Evolutionary conservation across 2,113 vertebrate genomes (phyloP).

Genomic region (Ptyas mucosa): DNA sequence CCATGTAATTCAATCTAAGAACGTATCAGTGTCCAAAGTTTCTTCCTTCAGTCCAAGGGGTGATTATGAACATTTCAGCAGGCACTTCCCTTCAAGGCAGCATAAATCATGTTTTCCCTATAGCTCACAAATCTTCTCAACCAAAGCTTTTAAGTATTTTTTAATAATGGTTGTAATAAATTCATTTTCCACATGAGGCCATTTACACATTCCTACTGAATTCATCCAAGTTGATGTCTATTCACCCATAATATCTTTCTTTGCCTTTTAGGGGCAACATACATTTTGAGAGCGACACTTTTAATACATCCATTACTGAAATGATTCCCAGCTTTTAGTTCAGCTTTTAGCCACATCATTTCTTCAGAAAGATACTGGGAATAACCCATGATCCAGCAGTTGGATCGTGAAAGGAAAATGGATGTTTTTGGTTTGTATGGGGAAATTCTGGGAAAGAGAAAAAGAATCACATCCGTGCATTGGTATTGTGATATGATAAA

Average conservation of each 20-base stretch:
- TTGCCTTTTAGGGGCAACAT: neutral
- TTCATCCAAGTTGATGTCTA: neutral
- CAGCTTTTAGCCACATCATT: neutral
- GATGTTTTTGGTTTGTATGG: neutral
- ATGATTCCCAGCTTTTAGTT: neutral
- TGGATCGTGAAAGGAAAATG: neutral
- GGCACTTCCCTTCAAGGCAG: neutral
- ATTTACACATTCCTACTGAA: neutral
- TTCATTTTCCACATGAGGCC: neutral
- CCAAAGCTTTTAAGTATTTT: neutral
- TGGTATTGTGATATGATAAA: neutral
- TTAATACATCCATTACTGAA: neutral
- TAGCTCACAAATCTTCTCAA: neutral
- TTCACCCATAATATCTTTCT: neutral
- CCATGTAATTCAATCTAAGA: conserved; percentile 12
- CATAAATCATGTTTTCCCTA: neutral
- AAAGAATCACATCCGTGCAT: neutral
- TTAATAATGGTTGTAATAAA: neutral
- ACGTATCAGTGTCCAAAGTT: neutral
- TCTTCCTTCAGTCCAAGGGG: neutral
- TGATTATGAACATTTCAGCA: neutral
- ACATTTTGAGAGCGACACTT: neutral
- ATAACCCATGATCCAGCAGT: neutral
- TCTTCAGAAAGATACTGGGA: neutral
- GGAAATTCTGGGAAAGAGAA: neutral